Percentiles rank a stretch among this genome's conserved stretches.
Evolutionary conservation across 30 jellyfish, hydroid and myxozoan species (phyloP).

Genomic region (Turritopsis rubra): DNA sequence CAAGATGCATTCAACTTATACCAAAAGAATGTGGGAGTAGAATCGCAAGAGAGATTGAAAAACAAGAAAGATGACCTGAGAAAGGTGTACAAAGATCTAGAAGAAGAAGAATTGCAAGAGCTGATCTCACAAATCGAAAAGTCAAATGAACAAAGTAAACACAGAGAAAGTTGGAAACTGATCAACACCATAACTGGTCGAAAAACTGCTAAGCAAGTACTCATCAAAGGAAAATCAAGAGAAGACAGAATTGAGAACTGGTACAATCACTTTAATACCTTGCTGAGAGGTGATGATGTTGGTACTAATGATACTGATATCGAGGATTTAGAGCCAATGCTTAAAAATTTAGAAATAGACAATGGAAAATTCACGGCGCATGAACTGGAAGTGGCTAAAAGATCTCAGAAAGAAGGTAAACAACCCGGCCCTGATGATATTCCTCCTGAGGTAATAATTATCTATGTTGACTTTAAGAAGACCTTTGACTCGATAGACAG

Average conservation of each 20-base stretch:
- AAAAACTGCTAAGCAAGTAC: constrained; percentile 11
- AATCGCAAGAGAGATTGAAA: background rate
- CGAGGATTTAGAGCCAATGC: background rate
- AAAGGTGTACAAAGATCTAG: constrained; percentile 6
- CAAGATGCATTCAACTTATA: background rate
- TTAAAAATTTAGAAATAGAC: background rate
- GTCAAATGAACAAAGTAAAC: constrained; percentile 24
- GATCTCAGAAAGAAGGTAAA: background rate
- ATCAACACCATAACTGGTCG: constrained; percentile 30
- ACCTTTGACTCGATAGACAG: constrained; percentile 26
- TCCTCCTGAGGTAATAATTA: constrained; percentile 16
- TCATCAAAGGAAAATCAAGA: constrained; percentile 25
- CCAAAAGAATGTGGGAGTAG: background rate
- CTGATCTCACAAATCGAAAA: constrained; percentile 20
- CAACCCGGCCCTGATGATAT: constrained; percentile 15
- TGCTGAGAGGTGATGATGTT: constrained; percentile 24
- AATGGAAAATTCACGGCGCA: background rate
- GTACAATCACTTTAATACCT: constrained; percentile 25
- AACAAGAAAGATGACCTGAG: constrained; percentile 12
- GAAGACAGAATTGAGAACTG: constrained; percentile 25
- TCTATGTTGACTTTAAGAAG: background rate
- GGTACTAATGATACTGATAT: constrained; percentile 2
- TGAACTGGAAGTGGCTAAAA: background rate
- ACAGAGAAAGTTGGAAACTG: constrained; percentile 32
- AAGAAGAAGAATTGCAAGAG: constrained; percentile 4